These are phyloP conservation scores for Saccopteryx bilineata DNA, from an alignment of 2,113 vertebrate genomes.

Conservation along the genomic window DNA sequence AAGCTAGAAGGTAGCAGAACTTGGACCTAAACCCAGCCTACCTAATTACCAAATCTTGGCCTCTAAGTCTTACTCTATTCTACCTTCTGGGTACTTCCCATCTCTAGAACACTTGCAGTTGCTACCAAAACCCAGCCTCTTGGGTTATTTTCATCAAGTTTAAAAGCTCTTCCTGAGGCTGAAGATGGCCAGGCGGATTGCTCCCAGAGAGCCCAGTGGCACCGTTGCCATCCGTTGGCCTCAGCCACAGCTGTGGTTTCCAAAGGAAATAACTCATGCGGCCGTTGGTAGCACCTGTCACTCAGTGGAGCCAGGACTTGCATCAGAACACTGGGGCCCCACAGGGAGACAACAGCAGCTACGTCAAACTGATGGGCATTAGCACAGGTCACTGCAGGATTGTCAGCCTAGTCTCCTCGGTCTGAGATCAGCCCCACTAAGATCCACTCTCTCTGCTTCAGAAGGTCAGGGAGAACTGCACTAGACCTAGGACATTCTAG, in stretches of 20 bases:
- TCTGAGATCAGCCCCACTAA: conserved; percentile 2
- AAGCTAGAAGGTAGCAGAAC: not conserved
- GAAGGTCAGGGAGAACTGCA: conserved; percentile 20
- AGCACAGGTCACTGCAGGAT: conserved; percentile 21
- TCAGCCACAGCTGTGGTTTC: conserved; percentile 85
- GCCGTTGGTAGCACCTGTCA: conserved; percentile 84
- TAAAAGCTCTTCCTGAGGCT: conserved; percentile 39
- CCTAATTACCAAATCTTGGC: not conserved
- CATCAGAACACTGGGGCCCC: conserved; percentile 73
- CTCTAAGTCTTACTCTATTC: not conserved
- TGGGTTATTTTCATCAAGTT: conserved; percentile 72
- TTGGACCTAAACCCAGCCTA: not conserved
- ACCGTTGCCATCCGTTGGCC: conserved; percentile 83
- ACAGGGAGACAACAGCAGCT: conserved; percentile 64
- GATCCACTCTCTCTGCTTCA: not conserved
- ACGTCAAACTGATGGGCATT: conserved; percentile 47
- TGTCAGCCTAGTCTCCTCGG: not conserved
- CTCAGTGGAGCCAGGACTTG: conserved; percentile 78
- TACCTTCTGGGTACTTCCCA: not conserved
- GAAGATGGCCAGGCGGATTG: conserved; percentile 31
- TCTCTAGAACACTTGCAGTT: conserved; percentile 11
- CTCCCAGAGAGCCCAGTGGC: conserved; percentile 71
- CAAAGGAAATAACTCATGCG: conserved; percentile 83
- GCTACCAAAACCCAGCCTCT: conserved; percentile 1
- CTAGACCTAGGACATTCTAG: not conserved